Conservation (phyloP, 1,140 invertebrate species). For the Camponotus floridanus region DNA sequence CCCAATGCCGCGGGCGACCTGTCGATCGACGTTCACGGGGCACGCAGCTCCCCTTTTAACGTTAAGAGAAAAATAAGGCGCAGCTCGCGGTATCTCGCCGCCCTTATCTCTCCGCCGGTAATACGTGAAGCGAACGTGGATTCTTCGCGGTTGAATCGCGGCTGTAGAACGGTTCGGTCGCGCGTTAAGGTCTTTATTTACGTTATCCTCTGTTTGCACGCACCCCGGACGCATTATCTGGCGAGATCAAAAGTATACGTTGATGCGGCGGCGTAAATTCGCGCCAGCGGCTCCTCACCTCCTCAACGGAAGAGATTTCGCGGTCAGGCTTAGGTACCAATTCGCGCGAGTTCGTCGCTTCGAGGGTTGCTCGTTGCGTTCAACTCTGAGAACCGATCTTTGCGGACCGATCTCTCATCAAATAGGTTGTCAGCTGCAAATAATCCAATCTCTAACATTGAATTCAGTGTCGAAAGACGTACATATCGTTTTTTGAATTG, state of each 20-base stretch:
- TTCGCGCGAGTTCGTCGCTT: constrained; percentile 52
- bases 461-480: no score
- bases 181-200: constrained; percentile 60
- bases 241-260: constrained; percentile 62
- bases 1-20: constrained; percentile 45
- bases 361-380: background rate
- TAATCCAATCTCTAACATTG: background rate
- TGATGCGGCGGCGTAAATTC: constrained; percentile 28
- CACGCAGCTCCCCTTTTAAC: background rate
- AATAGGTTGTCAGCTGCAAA: constrained; percentile 35
- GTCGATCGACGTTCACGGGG: constrained; percentile 32
- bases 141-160: constrained; percentile 46
- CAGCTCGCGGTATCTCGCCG: background rate
- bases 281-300: constrained; percentile 46
- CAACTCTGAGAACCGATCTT: constrained; percentile 3
- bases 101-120: constrained; percentile 42
- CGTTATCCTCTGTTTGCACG: constrained; percentile 45
- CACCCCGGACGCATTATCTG: constrained; percentile 24
- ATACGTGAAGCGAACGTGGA: background rate
- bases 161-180: background rate
- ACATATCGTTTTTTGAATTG: background rate
- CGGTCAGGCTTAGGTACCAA: constrained; percentile 52
- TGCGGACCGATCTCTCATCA: background rate
- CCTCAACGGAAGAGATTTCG: constrained; percentile 47
- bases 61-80: background rate